phyloP scores from a whole-genome alignment of 2,797 vertebrate species.

The Hirundo rustica region DNA sequence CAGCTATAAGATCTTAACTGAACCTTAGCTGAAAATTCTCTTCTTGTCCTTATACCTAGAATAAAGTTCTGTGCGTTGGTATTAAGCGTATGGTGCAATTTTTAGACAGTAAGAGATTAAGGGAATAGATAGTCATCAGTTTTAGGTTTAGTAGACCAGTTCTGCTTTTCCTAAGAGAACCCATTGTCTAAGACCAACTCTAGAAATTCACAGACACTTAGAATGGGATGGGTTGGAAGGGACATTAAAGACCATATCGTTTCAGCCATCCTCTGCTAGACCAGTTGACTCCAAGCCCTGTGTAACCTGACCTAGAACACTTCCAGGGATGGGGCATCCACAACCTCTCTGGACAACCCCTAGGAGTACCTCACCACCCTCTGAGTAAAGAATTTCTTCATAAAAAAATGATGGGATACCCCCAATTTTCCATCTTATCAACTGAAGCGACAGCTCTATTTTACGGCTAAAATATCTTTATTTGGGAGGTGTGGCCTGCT shows the following conservation, averaged over 20 bases:
- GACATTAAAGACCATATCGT: not conserved
- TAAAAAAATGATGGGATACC: not conserved
- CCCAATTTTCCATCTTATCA: not conserved
- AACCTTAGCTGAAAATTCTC: conserved; percentile 66
- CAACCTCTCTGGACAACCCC: not conserved
- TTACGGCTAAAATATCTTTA: not conserved
- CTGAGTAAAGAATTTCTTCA: not conserved
- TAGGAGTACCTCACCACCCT: not conserved
- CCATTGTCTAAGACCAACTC: not conserved
- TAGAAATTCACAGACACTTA: not conserved
- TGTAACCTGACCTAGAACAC: not conserved
- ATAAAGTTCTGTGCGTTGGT: conserved; percentile 43
- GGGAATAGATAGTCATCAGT: not conserved
- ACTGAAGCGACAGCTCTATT: not conserved
- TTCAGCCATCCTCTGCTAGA: not conserved
- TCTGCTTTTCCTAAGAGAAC: not conserved
- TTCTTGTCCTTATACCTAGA: conserved; percentile 53
- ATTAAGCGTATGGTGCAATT: not conserved
- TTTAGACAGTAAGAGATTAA: not conserved
- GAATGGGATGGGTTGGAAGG: not conserved
- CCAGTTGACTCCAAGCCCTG: not conserved
- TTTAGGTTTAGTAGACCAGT: not conserved
- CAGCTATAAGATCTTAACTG: conserved; percentile 59
- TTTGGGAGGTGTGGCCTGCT: not conserved
- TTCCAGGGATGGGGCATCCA: not conserved